Percentiles rank a stretch among this genome's conserved stretches.
Evolutionary conservation across 2,797 vertebrate genomes (phyloP).

Genomic region (Darevskia nairensis): DNA sequence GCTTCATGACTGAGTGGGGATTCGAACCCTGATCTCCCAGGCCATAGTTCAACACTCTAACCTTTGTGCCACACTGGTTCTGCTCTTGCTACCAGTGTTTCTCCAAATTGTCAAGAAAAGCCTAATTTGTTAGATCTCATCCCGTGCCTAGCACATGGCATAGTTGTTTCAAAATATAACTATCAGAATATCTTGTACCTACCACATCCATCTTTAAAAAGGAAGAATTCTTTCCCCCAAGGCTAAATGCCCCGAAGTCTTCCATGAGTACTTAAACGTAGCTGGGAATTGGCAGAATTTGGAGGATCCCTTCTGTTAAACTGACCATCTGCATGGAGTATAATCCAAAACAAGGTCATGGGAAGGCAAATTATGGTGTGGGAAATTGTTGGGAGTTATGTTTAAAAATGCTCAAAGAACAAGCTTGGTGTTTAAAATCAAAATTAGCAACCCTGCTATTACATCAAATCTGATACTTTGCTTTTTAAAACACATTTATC

Average conservation of each 20-base stretch:
- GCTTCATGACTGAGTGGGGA: no score
- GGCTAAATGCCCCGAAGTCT: constrained; percentile 41
- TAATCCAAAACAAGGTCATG: constrained; percentile 53
- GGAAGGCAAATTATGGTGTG: constrained; percentile 60
- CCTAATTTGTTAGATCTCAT: no score
- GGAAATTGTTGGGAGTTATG: constrained; percentile 46
- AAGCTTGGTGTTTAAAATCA: constrained; percentile 66
- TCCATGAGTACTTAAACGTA: constrained; percentile 39
- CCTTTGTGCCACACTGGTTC: no score
- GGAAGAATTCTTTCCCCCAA: constrained; percentile 27
- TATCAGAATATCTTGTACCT: constrained; percentile 27
- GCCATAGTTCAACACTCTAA: no score
- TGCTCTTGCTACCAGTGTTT: no score
- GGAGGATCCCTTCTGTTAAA: constrained; percentile 51
- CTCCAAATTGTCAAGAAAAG: no score
- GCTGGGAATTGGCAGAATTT: constrained; percentile 53
- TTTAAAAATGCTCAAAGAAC: constrained; percentile 51
- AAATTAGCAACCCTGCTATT: constrained; percentile 67
- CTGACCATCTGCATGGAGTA: constrained; percentile 42
- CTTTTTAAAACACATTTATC: constrained; percentile 50
- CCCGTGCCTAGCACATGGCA: neutral
- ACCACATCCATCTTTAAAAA: constrained; percentile 33
- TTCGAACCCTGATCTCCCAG: no score
- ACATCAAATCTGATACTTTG: constrained; percentile 65
- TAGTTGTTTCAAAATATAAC: neutral